Base-by-base conservation (phyloP, 1,140 invertebrate genomes). In the Caenorhabditis latens region DNA sequence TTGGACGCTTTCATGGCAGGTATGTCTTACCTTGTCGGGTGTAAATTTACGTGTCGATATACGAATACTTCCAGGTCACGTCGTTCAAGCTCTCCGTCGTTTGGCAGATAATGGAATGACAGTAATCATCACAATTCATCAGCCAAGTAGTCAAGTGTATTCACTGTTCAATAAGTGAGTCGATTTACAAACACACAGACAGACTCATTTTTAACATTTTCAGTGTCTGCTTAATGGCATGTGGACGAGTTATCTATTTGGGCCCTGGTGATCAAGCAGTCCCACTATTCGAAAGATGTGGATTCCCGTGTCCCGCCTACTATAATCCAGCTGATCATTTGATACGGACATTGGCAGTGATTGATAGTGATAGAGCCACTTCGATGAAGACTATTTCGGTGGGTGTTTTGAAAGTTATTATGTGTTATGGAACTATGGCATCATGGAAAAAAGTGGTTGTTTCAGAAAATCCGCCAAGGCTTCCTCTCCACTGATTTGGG, bases 311-410 rank as follows among this genome's bases (percentile, higher is more conserved):
- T 89, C 94, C 94, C 0, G 88, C 90, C 4, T 98, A 98, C 92
- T 98, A 97, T 93, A 99, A 98, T 92, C 97, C 97, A 11, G 97
- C 96, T 0, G 97, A 99, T 93, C 97, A 96, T 92, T 98, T 96
- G 92, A 95, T 99, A n/a, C 95, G 97, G 91, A 95, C 96, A 8
- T 93, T 99, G 85, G 97, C 97, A 0, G 95, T 98, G 0, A 95
- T 96, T 24, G 96, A 97, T 0, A 96, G 95, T 0, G 94, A 95
- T 61, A 96, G 97, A 92, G 94, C 95, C 40, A 94, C 95, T 8
- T 94, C 93, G 87, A 86, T 90, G 57, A 89, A 90, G 82, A 90
- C 89, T 87, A 90, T 93, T 82, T 88, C 90, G 50, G 92, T 93
- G 84, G 85, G 87, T 87, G 14, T n/a, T 50, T 19, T 79, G 32